phyloP scores from a whole-genome alignment of 2,797 vertebrate genomes.

The Cirrhinus mrigala region DNA sequence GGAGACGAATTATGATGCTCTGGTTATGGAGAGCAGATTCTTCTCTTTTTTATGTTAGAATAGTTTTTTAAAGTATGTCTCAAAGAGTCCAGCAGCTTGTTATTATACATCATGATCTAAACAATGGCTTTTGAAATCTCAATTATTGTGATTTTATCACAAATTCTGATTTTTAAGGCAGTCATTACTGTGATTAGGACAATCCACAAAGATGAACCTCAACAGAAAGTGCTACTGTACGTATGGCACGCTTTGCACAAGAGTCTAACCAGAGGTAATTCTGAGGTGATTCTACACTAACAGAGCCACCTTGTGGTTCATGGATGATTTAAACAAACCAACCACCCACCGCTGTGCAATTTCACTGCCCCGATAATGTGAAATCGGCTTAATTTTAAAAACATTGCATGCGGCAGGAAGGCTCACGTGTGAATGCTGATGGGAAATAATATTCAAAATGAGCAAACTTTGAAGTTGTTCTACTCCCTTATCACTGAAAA shows the following conservation, averaged over 20 bases:
- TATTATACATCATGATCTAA: not conserved
- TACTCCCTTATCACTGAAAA: slow-evolving; percentile 1
- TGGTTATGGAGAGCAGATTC: not conserved
- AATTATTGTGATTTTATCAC: not conserved
- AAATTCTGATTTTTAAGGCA: not conserved
- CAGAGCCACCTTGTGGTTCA: slow-evolving; percentile 69
- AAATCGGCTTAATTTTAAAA: not conserved
- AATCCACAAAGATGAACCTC: slow-evolving; percentile 12
- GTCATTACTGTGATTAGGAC: not conserved
- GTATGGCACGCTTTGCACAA: slow-evolving; percentile 5
- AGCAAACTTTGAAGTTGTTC: slow-evolving; percentile 43
- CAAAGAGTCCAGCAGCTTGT: not conserved
- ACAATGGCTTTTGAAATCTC: not conserved
- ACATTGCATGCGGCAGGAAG: not conserved
- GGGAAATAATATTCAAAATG: not conserved
- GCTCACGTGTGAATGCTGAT: not conserved
- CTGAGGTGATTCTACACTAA: slow-evolving; percentile 20
- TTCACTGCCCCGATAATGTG: not conserved
- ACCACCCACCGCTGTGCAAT: not conserved
- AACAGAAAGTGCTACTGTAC: slow-evolving; percentile 5
- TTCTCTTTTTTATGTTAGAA: not conserved
- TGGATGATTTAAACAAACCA: not conserved
- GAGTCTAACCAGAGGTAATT: slow-evolving; percentile 7
- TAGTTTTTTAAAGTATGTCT: not conserved
- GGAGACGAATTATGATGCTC: slow-evolving; percentile 8